Percentiles rank a stretch among this genome's conserved stretches.
Evolutionary conservation across 2,888 invertebrate genomes (phyloP).

Genomic region (Tanaodytes sp.): DNA sequence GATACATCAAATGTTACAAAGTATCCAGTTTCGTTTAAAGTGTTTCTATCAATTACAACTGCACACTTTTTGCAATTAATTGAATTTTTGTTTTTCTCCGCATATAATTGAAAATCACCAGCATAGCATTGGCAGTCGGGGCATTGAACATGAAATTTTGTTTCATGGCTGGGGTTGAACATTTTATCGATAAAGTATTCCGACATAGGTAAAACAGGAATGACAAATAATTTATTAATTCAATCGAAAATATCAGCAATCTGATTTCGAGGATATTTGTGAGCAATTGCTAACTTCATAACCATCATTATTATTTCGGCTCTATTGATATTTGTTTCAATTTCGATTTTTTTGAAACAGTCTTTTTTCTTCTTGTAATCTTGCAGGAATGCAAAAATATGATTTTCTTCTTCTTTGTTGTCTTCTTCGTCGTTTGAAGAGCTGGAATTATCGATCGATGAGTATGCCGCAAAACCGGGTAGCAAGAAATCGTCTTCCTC

Average conservation of each 20-base stretch:
- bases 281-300: not conserved
- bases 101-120: not conserved
- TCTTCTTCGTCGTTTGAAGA: too few species aligned
- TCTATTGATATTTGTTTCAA: not conserved
- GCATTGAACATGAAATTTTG: constrained; percentile 1
- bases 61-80: not conserved
- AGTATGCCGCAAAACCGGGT: too few species aligned
- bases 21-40: constrained; percentile 4
- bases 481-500: too few species aligned
- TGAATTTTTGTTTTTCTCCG: not conserved
- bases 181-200: constrained; percentile 4
- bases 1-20: constrained; percentile 16
- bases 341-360: not conserved
- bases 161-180: not conserved
- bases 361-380: too few species aligned
- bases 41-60: not conserved
- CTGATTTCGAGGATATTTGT: not conserved
- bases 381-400: too few species aligned
- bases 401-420: too few species aligned
- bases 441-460: too few species aligned
- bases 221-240: not conserved
- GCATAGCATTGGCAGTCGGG: not conserved
- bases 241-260: not conserved
- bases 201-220: not conserved
- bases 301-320: constrained; percentile 1